A percentile compares a stretch with the other conserved stretches of the same genome.
Evolutionary conservation across 1,140 invertebrate genomes (phyloP).

Genomic region (Hycleus phaleratus): DNA sequence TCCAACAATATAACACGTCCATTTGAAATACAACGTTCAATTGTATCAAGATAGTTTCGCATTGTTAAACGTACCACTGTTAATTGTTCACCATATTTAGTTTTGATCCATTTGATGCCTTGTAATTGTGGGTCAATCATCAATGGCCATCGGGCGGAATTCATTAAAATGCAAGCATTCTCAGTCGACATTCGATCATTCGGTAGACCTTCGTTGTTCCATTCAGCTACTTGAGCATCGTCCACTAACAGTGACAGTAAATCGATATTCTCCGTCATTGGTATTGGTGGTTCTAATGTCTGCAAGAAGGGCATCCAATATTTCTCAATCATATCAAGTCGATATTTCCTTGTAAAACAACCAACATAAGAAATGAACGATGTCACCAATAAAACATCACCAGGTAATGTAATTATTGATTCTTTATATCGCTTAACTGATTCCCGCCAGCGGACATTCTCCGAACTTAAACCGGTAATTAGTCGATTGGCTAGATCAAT

Average conservation of each 20-base stretch:
- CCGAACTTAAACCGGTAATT: conserved; percentile 86
- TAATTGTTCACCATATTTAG: conserved; percentile 62
- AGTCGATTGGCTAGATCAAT: conserved; percentile 89
- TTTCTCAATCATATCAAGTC: conserved; percentile 70
- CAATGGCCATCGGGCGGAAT: conserved; percentile 85
- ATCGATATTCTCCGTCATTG: conserved; percentile 69
- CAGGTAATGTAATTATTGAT: conserved; percentile 71
- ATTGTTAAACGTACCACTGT: conserved; percentile 70
- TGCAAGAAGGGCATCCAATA: conserved; percentile 69
- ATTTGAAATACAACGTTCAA: conserved; percentile 71
- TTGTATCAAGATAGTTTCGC: conserved; percentile 73
- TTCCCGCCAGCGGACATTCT: conserved; percentile 67
- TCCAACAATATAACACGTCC: conserved; percentile 75
- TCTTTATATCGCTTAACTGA: conserved; percentile 41
- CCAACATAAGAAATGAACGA: conserved; percentile 96
- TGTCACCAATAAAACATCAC: conserved; percentile 80
- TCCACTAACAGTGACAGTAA: conserved; percentile 78
- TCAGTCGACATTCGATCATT: conserved; percentile 89
- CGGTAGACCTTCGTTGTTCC: conserved; percentile 93
- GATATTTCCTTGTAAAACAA: conserved; percentile 82
- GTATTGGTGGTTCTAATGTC: conserved; percentile 57
- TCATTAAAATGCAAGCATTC: conserved; percentile 87
- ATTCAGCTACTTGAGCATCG: conserved; percentile 82
- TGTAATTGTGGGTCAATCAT: conserved; percentile 90
- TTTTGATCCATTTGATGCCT: conserved; percentile 96